Conservation (phyloP, 92 coral and sea anemone genomes). For the Zoanthus solanderi region DNA sequence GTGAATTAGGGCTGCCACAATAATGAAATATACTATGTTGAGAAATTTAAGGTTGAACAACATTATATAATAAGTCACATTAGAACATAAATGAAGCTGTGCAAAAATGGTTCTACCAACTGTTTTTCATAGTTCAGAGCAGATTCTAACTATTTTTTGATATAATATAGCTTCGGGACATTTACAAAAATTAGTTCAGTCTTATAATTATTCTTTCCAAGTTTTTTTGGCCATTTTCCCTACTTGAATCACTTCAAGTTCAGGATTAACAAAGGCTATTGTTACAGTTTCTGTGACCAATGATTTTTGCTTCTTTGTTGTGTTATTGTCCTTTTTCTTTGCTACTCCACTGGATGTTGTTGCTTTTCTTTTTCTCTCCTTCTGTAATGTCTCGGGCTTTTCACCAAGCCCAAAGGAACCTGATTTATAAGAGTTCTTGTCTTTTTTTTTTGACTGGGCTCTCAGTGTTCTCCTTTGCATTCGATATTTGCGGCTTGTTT, state of each 20-base stretch:
- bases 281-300: slow-evolving; percentile 25
- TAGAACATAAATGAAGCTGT: background rate
- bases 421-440: slow-evolving; percentile 37
- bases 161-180: slow-evolving; percentile 3
- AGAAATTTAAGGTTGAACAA: slow-evolving; percentile 20
- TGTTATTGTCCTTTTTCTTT: slow-evolving; percentile 18
- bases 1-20: slow-evolving; percentile 19
- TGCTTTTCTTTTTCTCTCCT: slow-evolving; percentile 25
- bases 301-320: slow-evolving; percentile 6
- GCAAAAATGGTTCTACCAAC: slow-evolving; percentile 21
- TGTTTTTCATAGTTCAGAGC: slow-evolving; percentile 22
- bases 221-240: slow-evolving; percentile 23
- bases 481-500: slow-evolving; percentile 33
- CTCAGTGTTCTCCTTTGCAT: background rate
- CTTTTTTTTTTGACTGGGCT: slow-evolving; percentile 21
- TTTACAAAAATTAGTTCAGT: background rate
- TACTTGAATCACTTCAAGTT: slow-evolving; percentile 6
- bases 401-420: slow-evolving; percentile 28
- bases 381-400: slow-evolving; percentile 45
- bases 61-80: background rate
- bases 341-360: slow-evolving; percentile 1
- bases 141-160: slow-evolving; percentile 16
- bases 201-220: slow-evolving; percentile 7
- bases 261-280: slow-evolving; percentile 13
- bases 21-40: slow-evolving; percentile 14